Evolutionary conservation across 2,888 invertebrate genomes (phyloP), one percentile per base, ranked within the genome.

Genomic region (Isotomurus palustris): DNA sequence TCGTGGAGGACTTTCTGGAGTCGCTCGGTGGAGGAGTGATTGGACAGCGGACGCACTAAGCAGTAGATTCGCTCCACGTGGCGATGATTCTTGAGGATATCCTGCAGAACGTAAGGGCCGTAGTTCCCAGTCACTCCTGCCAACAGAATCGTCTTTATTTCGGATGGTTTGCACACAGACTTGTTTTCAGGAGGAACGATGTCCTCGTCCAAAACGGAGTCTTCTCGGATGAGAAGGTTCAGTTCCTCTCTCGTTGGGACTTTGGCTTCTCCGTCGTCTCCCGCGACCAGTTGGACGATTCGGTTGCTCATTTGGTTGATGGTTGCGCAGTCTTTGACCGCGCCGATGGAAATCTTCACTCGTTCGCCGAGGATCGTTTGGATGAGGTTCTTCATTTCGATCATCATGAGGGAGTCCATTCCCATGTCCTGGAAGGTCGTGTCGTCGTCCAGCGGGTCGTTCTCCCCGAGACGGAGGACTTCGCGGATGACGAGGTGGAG

Each of bases 301-400:
- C 50, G 21, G 8, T 2, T 38, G 6, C 38, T 38, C 1, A 61
- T 29, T 12, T 51, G 28, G 22, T 36, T n/a, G 14, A 64, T 32
- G 1, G 54, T 63, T 36, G 35, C 51, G 29, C 56, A 53, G 28
- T 63, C 63, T 22, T 55, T 35, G 3, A 63, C 41, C 12, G 60
- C 49, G 29, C 35, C 55, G 2, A 57, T 53, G 28, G 28, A 57
- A 8, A 63, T 41, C 0, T 48, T 51, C 5, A 51, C 53, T 12
- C 55, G 17, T 2, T 56, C 41, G 3, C 59, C 63, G 0, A 60
- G n/a, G 12, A 59, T 28, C 2, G 51, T 19, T 27, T 63, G 63
- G 3, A 63, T 32, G 2, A 50, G 53, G 27, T 63, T 63, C 28
- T 56, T 59, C 21, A 60, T 57, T 36, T 64, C 63, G 12, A 64